Percentiles rank a stretch among this genome's conserved stretches.
These are phyloP conservation scores for Phymorhynchus buccinoides DNA, from an alignment of 1,140 invertebrate species.

Conservation along the genomic window DNA sequence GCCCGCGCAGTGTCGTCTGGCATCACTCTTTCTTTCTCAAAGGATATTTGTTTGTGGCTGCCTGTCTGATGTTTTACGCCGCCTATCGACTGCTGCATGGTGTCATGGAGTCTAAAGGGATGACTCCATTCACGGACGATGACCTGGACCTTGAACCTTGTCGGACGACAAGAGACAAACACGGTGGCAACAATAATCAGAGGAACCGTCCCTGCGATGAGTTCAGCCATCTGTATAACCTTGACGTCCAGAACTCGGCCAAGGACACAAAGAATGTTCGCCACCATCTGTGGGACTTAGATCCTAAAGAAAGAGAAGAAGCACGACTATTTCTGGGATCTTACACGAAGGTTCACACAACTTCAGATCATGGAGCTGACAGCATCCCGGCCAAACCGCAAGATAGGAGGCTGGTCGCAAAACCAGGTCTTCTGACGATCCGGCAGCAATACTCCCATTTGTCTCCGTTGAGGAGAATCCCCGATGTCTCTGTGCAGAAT, in stretches of 20 bases:
- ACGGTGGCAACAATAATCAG: not conserved
- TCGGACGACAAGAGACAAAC: not conserved
- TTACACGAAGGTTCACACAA: too few relatives aligned
- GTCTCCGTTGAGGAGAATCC: not conserved
- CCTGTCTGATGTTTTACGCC: not conserved
- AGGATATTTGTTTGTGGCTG: not conserved
- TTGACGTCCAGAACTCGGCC: too few relatives aligned
- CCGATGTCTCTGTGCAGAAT: too few relatives aligned
- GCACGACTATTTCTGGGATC: not conserved
- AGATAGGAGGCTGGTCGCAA: too few relatives aligned
- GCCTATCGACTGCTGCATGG: not conserved
- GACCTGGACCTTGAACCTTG: not conserved
- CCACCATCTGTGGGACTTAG: not conserved
- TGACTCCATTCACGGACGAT: not conserved
- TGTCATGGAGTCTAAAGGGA: not conserved
- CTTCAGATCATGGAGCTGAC: too few relatives aligned
- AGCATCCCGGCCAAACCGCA: too few relatives aligned
- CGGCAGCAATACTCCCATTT: too few relatives aligned
- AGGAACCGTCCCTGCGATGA: not conserved
- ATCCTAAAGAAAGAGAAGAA: not conserved
- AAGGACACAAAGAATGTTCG: too few relatives aligned
- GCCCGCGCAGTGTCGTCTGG: not conserved
- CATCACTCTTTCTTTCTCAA: not conserved
- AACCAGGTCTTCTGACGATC: too few relatives aligned
- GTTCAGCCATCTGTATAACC: too few relatives aligned